These are phyloP conservation scores for Ypsolopha scabrella DNA, from an alignment of 2,888 invertebrate species.

Conservation along the genomic window DNA sequence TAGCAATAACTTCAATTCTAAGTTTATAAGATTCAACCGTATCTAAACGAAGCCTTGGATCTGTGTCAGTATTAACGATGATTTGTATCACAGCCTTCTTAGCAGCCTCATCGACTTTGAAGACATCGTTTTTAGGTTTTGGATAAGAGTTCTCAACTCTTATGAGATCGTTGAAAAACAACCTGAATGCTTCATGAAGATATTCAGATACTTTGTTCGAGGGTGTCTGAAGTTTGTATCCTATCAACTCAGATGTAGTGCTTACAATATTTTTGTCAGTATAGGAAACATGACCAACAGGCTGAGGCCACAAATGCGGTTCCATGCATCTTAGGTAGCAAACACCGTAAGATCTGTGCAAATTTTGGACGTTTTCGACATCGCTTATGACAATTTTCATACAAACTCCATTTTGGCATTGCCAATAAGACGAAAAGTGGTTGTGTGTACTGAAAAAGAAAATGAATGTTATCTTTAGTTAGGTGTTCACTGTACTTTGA, in stretches of 20 bases:
- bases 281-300: conserved; percentile 72
- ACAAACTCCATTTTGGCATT: too few relatives aligned
- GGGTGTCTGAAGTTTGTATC: conserved; percentile 52
- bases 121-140: conserved; percentile 27
- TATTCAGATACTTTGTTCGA: conserved; percentile 33
- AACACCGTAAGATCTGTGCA: conserved; percentile 64
- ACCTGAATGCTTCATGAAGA: conserved; percentile 51
- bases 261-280: conserved; percentile 71
- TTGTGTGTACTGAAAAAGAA: too few relatives aligned
- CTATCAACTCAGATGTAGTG: conserved; percentile 64
- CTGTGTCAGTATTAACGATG: conserved; percentile 62
- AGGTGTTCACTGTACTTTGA: too few relatives aligned
- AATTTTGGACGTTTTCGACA: too few relatives aligned
- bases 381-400: too few relatives aligned
- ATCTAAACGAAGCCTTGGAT: conserved; percentile 70
- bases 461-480: too few relatives aligned
- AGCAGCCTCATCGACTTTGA: too few relatives aligned
- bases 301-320: conserved; percentile 81
- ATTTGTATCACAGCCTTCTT: conserved; percentile 41
- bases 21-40: conserved; percentile 78
- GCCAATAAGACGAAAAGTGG: too few relatives aligned
- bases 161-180: conserved; percentile 57
- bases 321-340: conserved; percentile 80
- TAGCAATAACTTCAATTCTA: too few relatives aligned
- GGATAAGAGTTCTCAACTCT: conserved; percentile 36